Base-by-base conservation (phyloP, 2,797 vertebrate genomes). In the Girardinus metallicus region DNA sequence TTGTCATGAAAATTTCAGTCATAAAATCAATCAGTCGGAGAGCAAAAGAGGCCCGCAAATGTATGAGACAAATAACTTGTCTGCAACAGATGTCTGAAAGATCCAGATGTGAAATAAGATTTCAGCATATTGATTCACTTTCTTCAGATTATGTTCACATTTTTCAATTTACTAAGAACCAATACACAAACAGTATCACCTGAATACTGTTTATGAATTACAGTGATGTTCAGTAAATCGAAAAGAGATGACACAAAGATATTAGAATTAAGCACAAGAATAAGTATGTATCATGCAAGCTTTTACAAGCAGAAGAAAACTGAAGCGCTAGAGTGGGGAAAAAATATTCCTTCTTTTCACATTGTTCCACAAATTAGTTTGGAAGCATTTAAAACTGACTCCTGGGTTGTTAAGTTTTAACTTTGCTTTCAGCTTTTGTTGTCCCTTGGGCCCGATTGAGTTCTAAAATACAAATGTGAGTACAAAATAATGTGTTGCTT, bases 41-140 rank as follows among this genome's bases (percentile, higher is more conserved):
- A 81, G 41, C 43, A 36, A 82, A 86, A 80, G 73, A 86, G 77
- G 78, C 80, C 77, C 73, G 57, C 53, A 43, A 85, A 83, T 70
- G 70, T 60, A 70, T 1, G 39, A 88, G 79, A 51, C 57, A 76
- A 77, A 85, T 49, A 79, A 66, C 68, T 82, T 29, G 43, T 85
- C 78, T 64, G 55, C 55, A 90, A 71, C 86, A 89, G 85, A 90
- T 88, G 84, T 87, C 78, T 76, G 53, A 75, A 53, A 41, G 43
- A 68, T 81, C 86, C 91, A 87, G 84, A 90, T 90, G 86, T 87
- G 80, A 86, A 84, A 79, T 26, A 31, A 74, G 64, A 83, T 47
- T 62, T 46, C 73, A 6, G 9, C 64, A 77, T 16, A 51, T 34
- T 68, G 11, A 21, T 68, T 51, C n/a, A 73, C 73, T 62, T 57